Evolutionary conservation across 2,113 vertebrate species (phyloP).

Genomic region (Equus quagga): DNA sequence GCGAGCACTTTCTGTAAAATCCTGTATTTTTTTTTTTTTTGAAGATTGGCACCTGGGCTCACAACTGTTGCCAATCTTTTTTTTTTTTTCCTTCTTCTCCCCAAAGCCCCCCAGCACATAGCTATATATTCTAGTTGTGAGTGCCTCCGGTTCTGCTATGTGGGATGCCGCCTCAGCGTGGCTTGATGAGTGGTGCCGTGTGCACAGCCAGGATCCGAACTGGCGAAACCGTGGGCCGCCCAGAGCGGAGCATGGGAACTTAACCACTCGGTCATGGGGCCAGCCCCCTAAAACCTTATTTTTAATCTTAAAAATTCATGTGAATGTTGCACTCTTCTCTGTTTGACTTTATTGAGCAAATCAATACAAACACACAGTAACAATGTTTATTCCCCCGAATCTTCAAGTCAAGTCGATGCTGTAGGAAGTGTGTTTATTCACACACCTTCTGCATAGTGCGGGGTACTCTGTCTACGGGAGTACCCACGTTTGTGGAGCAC

Average conservation of each 20-base stretch:
- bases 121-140: too few relatives aligned
- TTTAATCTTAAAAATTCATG: slow-evolving; percentile 47
- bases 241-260: too few relatives aligned
- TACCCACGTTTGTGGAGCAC: background rate
- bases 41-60: too few relatives aligned
- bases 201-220: too few relatives aligned
- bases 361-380: background rate
- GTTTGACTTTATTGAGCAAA: background rate
- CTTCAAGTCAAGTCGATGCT: background rate
- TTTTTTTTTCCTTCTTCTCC: too few relatives aligned
- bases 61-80: too few relatives aligned
- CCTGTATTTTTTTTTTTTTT: background rate
- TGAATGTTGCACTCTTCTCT: background rate
- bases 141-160: too few relatives aligned
- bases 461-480: background rate
- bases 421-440: background rate
- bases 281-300: background rate
- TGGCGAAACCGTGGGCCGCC: too few relatives aligned
- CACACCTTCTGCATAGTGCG: background rate
- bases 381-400: background rate
- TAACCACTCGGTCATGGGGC: too few relatives aligned
- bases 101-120: too few relatives aligned
- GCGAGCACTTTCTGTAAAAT: slow-evolving; percentile 36
- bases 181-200: too few relatives aligned
- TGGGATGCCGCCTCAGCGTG: too few relatives aligned